Evolutionary conservation across 2,113 vertebrate genomes (phyloP), one percentile per base, ranked within the genome.

Genomic region (Pogona vitticeps): DNA sequence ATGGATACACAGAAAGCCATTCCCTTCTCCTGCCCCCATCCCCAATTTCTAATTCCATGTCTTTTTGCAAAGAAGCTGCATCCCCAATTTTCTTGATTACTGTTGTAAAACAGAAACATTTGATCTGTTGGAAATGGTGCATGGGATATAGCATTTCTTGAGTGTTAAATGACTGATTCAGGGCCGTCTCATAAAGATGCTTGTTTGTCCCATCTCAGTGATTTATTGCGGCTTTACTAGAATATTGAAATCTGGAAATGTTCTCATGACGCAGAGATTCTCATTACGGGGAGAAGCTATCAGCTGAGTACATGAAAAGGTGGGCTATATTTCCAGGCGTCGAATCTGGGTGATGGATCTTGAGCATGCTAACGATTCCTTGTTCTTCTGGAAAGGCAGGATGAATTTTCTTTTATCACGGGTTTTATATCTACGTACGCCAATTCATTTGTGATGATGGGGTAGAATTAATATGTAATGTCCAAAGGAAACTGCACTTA

Each of bases 401-500:
- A 88, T 89, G 83, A 91, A 94, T 84, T 87, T 86, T 28, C 56
- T 78, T 89, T 93, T 94, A 93, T 95, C 91, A 58, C 84, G 78
- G 71, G 42, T 80, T 36, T 59, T 63, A 63, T 87, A 93, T 94
- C 92, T 92, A 52, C 89, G 87, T 88, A 52, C 89, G 87, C 87
- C 90, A 84, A 92, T 95, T 91, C 93, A 91, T 89, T 42, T 80
- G n/a, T 84, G 93, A 91, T 88, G 80, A 90, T 86, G 92, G 36
- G 67, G 85, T 52, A 93, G 84, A 90, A 92, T 95, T 91, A 92
- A 88, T 92, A 93, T 21, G 40, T 89, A 92, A 92, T 91, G 92
- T 82, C 91, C 86, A 83, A 76, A 93, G 90, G 77, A 78, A 38
- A 63, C 91, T 91, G 80, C 87, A 76, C 89, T 91, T 92, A 91